Evolutionary conservation across 2,797 vertebrate species (phyloP).

Genomic region (Tympanoctomys barrerae): DNA sequence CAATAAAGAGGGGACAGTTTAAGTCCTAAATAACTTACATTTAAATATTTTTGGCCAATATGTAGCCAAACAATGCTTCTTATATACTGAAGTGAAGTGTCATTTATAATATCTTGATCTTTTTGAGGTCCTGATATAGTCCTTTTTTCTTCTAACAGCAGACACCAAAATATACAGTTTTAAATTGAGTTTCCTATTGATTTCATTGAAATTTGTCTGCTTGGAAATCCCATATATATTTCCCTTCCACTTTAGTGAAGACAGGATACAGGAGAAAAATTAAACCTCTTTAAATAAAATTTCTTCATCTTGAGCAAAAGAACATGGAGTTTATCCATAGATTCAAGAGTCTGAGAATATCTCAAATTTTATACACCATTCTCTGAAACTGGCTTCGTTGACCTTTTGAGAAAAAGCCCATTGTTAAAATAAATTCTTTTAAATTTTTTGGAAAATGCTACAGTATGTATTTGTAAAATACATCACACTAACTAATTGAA

Average conservation of each 20-base stretch:
- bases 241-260: neutral
- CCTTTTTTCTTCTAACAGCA: slow-evolving; percentile 24
- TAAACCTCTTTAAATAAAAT: neutral
- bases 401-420: neutral
- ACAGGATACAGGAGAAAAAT: neutral
- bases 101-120: neutral
- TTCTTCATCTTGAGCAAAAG: neutral
- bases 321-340: neutral
- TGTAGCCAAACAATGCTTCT: neutral
- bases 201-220: neutral
- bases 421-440: neutral
- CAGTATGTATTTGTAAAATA: neutral
- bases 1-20: neutral
- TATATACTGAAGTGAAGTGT: neutral
- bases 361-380: neutral
- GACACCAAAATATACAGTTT: neutral
- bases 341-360: neutral
- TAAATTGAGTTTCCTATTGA: slow-evolving; percentile 1
- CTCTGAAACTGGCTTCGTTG: neutral
- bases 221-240: neutral
- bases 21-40: neutral
- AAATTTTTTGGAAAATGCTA: neutral
- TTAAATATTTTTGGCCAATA: slow-evolving; percentile 4
- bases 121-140: neutral
- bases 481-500: neutral